phyloP scores from a whole-genome alignment of 2,113 vertebrate species.

The Cottus gobio region DNA sequence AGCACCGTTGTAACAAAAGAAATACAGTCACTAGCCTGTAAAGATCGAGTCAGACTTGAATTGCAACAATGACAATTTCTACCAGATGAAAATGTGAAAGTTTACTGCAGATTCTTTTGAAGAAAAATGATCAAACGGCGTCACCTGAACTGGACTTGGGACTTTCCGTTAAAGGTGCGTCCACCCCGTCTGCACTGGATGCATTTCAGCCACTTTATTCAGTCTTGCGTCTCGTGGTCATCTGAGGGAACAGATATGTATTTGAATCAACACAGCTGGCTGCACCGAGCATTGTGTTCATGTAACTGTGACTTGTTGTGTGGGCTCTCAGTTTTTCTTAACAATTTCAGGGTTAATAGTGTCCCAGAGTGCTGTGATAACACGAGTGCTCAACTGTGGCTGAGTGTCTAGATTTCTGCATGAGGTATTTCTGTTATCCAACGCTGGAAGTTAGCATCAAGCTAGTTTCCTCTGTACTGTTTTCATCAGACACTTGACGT shows the following conservation, averaged over 20 bases:
- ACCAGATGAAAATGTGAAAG: not conserved
- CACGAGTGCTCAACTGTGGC: too few relatives aligned
- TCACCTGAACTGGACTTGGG: too few relatives aligned
- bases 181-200: not conserved
- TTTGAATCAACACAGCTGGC: slow-evolving; percentile 16
- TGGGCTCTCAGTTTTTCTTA: too few relatives aligned
- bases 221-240: not conserved
- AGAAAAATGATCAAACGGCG: too few relatives aligned
- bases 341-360: too few relatives aligned
- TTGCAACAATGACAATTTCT: not conserved
- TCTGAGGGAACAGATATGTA: slow-evolving; percentile 2
- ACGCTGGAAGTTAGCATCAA: too few relatives aligned
- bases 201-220: not conserved
- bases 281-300: not conserved
- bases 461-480: too few relatives aligned
- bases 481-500: too few relatives aligned
- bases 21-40: not conserved
- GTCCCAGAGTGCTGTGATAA: too few relatives aligned
- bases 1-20: not conserved
- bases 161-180: too few relatives aligned
- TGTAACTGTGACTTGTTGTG: not conserved
- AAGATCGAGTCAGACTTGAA: not conserved
- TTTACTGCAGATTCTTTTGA: not conserved
- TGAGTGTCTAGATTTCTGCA: too few relatives aligned
- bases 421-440: too few relatives aligned